Evolutionary conservation across 2,113 vertebrate genomes (phyloP).

Genomic region (Todiramphus chloris): DNA sequence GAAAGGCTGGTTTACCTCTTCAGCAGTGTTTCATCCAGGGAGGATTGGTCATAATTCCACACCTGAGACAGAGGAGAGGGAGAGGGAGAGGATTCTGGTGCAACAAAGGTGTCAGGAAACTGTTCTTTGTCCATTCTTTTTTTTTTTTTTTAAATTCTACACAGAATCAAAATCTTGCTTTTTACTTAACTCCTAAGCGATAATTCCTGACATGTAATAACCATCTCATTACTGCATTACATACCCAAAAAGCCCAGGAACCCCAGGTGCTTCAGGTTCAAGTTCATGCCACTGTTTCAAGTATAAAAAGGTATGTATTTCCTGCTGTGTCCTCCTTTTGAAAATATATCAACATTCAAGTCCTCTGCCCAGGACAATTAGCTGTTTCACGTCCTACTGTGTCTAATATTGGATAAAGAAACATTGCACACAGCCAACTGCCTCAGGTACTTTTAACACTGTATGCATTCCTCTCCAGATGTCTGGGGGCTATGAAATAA

Average conservation of each 20-base stretch:
- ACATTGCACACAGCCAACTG: background rate
- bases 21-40: background rate
- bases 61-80: background rate
- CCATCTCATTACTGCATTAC: background rate
- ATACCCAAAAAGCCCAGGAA: background rate
- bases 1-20: background rate
- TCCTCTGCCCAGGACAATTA: background rate
- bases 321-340: background rate
- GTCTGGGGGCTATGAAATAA: background rate
- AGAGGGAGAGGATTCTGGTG: background rate
- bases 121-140: background rate
- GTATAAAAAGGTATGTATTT: background rate
- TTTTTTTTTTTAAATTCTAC: background rate
- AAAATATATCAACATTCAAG: background rate
- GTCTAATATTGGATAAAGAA: background rate
- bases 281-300: background rate
- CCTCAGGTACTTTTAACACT: background rate
- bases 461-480: background rate
- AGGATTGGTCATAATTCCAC: background rate
- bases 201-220: background rate
- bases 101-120: background rate
- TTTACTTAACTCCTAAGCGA: background rate
- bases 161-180: background rate
- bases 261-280: background rate
- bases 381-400: background rate